These are phyloP conservation scores for Brachylomia viminalis DNA, from an alignment of 2,888 invertebrate genomes.

Conservation along the genomic window DNA sequence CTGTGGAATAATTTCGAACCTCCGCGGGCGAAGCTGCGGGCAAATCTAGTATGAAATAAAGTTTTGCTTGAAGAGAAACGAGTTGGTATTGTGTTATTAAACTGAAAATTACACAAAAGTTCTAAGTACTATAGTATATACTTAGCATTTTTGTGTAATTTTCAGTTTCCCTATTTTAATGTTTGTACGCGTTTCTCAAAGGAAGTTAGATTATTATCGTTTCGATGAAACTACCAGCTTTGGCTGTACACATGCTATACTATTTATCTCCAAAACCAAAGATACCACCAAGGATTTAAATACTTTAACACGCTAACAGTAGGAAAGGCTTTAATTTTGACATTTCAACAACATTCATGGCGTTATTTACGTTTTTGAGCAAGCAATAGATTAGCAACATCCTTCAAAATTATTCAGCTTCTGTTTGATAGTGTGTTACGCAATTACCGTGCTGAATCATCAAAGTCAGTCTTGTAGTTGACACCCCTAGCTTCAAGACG, in stretches of 20 bases:
- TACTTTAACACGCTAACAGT: background rate
- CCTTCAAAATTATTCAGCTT: no score
- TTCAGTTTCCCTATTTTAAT: slow-evolving; percentile 32
- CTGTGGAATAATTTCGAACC: background rate
- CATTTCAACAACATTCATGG: no score
- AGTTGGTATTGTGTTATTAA: background rate
- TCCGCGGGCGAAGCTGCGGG: background rate
- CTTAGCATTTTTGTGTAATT: slow-evolving; percentile 6
- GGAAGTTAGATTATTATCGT: slow-evolving; percentile 20
- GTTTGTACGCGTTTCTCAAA: slow-evolving; percentile 22
- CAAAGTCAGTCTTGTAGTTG: background rate
- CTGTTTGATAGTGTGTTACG: no score
- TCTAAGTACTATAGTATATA: background rate
- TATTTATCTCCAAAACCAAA: background rate
- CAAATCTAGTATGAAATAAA: background rate
- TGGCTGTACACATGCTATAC: background rate
- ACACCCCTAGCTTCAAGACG: slow-evolving; percentile 47
- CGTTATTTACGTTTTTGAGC: no score
- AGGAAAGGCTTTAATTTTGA: no score
- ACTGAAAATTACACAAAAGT: background rate
- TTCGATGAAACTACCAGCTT: slow-evolving; percentile 17
- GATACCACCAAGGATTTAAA: no score
- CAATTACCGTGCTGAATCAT: no score
- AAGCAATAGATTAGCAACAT: no score
- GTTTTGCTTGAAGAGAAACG: background rate